Conservation (phyloP, 2,888 invertebrate genomes). For the Troilus luridus region DNA sequence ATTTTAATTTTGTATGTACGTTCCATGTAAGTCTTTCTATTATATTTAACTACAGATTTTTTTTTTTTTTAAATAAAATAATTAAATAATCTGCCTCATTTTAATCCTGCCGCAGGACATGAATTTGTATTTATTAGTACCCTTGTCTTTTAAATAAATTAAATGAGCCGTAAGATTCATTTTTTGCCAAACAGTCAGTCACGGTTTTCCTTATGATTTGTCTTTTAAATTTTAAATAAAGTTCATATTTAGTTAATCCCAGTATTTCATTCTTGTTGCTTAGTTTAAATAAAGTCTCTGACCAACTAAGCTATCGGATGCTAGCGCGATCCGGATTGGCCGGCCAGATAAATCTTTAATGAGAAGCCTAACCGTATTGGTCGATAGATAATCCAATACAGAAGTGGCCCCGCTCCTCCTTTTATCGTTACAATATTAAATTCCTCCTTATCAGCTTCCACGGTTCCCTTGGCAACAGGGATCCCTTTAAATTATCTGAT, state of each 20-base stretch:
- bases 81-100: too few species aligned
- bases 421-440: slow-evolving; percentile 47
- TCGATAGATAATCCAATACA: slow-evolving; percentile 37
- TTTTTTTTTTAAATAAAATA: too few species aligned
- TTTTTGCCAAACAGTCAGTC: too few species aligned
- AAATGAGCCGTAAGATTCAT: too few species aligned
- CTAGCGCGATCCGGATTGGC: background rate
- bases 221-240: too few species aligned
- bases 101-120: too few species aligned
- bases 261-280: background rate
- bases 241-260: background rate
- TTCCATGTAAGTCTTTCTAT: too few species aligned
- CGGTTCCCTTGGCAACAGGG: background rate
- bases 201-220: too few species aligned
- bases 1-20: too few species aligned
- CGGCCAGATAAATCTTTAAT: slow-evolving; percentile 31
- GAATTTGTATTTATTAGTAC: too few species aligned
- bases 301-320: background rate
- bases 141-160: too few species aligned
- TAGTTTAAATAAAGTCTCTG: background rate
- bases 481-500: background rate
- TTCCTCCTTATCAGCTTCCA: slow-evolving; percentile 16
- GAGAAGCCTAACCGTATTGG: slow-evolving; percentile 35
- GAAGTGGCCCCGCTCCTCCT: slow-evolving; percentile 3
- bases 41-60: too few species aligned